Evolutionary conservation across 1,140 invertebrate genomes (phyloP).

Genomic region (Eulimnadia texana): DNA sequence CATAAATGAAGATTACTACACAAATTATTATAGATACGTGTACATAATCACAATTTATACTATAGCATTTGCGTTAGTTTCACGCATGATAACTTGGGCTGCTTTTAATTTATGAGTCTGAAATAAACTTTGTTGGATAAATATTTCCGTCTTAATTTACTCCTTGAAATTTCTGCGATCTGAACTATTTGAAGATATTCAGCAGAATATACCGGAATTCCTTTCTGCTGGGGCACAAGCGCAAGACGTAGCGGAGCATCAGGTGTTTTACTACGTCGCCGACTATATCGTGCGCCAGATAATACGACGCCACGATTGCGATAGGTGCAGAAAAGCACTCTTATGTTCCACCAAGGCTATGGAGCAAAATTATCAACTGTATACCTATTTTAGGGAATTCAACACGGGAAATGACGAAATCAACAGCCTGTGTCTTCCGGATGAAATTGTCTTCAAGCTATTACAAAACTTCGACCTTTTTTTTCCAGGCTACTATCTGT

Average conservation of each 20-base stretch:
- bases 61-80: too few relatives aligned
- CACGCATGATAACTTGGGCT: too few relatives aligned
- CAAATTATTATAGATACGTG: too few relatives aligned
- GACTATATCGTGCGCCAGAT: background rate
- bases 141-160: too few relatives aligned
- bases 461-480: background rate
- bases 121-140: too few relatives aligned
- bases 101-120: too few relatives aligned
- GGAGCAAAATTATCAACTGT: background rate
- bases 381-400: background rate
- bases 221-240: background rate
- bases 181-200: too few relatives aligned
- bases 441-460: background rate
- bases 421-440: background rate
- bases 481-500: background rate
- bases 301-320: background rate
- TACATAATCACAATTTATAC: too few relatives aligned
- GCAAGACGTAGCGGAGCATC: background rate
- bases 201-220: too few relatives aligned
- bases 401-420: background rate
- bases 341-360: background rate
- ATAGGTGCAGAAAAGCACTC: background rate
- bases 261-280: background rate
- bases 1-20: too few relatives aligned
- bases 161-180: too few relatives aligned